phyloP scores from a whole-genome alignment of 2,113 vertebrate species.

The Hippoglossus stenolepis region DNA sequence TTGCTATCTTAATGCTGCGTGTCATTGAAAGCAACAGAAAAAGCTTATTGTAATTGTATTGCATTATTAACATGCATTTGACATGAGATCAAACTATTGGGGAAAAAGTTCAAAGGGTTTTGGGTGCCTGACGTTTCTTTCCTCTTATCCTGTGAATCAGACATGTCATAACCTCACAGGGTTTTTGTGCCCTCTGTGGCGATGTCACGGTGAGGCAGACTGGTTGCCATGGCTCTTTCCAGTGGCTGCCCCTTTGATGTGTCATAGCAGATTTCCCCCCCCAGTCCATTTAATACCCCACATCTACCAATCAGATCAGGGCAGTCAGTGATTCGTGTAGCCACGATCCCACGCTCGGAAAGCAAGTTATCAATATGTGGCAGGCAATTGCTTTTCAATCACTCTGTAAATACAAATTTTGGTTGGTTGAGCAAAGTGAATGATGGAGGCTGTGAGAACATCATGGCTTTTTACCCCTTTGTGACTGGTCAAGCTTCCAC shows the following conservation, averaged over 20 bases:
- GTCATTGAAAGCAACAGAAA: too few relatives aligned
- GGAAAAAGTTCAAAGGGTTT: not conserved
- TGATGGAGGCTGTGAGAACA: not conserved
- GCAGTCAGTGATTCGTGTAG: not conserved
- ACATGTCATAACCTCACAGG: constrained; percentile 16
- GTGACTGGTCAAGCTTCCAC: not conserved
- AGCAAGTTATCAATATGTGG: not conserved
- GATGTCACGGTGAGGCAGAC: constrained; percentile 31
- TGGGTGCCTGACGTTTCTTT: not conserved
- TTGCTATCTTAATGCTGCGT: too few relatives aligned
- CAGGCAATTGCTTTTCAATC: not conserved
- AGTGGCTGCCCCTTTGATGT: constrained; percentile 56
- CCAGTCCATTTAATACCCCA: not conserved
- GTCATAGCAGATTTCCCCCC: constrained; percentile 23
- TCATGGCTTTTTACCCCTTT: not conserved
- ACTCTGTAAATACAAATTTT: not conserved
- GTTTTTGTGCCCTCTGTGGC: constrained; percentile 40
- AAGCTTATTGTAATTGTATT: too few relatives aligned
- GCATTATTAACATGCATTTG: not conserved
- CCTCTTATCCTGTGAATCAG: not conserved
- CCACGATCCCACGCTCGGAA: not conserved
- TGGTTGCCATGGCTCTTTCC: constrained; percentile 66
- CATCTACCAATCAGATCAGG: constrained; percentile 5
- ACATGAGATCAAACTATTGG: not conserved
- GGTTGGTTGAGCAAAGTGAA: not conserved